Evolutionary conservation across 2,113 vertebrate genomes (phyloP), one percentile per base, ranked within the genome.

Genomic region (Hepsetus odoe): DNA sequence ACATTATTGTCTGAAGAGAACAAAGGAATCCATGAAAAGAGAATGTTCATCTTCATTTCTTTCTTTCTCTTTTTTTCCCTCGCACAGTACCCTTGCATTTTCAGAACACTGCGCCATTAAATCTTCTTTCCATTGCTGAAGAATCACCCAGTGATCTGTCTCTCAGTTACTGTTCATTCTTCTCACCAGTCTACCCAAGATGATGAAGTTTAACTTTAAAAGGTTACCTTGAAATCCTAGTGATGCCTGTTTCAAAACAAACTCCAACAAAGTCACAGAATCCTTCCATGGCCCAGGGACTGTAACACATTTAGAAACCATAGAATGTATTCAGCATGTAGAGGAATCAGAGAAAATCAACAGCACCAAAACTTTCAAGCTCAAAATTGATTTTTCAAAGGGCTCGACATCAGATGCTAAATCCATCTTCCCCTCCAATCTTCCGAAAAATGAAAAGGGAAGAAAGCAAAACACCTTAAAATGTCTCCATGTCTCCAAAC

Each of bases 401-500:
- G 12, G 44, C 55, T 58, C 11, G 32, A 73, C 80, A 49, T 65
- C 58, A 76, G 59, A 55, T 51, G 67, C 76, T 80, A 71, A 61
- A 75, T 35, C 1, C 30, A 46, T 59, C 59, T 75, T 30, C 80
- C 79, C 71, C 56, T 51, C 1, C 65, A 20, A 51, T 55, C 58
- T 82, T 82, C 79, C 56, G 74, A 49, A 76, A 46, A 6, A 30
- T 22, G 22, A 46, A 53, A 38, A 20, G 32, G 69, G 28, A 42
- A 69, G 75, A 76, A 82, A 81, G 71, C 72, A 66, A 20, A 10
- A 76, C 28, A 58, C 76, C 81, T 77, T 69, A 79, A 88, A 87
- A 74, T 58, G 9, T 76, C 83, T 87, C 88, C 86, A 88, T 85
- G 90, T 83, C 80, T 90, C 81, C 69, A 72, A 69, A 74, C 74